Conservation (phyloP, 2,888 invertebrate genomes). For the Luperina nickerlii region DNA sequence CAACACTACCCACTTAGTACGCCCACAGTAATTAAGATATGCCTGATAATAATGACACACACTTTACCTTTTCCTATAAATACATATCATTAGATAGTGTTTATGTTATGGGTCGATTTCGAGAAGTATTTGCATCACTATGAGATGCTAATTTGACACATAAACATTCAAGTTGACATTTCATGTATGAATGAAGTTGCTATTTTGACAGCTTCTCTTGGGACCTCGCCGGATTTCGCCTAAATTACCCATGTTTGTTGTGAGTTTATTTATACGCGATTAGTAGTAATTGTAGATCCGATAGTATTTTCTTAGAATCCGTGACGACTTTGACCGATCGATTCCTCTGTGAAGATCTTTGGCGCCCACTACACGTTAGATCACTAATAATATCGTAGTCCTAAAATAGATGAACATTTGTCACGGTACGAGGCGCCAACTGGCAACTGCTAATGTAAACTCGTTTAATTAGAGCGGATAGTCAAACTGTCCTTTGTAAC, state of each 20-base stretch:
- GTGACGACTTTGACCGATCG: constrained; percentile 39
- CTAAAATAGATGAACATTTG: constrained; percentile 61
- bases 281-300: constrained; percentile 23
- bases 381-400: constrained; percentile 54
- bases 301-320: constrained; percentile 43
- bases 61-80: too few relatives aligned
- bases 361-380: constrained; percentile 50
- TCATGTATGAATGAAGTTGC: not conserved
- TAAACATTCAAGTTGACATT: constrained; percentile 14
- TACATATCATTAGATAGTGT: constrained; percentile 9
- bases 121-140: not conserved
- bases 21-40: too few relatives aligned
- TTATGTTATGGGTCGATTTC: not conserved
- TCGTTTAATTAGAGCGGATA: constrained; percentile 49
- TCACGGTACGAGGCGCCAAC: constrained; percentile 60
- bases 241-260: not conserved
- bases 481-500: constrained; percentile 21
- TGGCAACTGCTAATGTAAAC: constrained; percentile 60
- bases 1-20: too few relatives aligned
- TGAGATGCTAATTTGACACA: constrained; percentile 2
- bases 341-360: constrained; percentile 46
- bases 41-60: too few relatives aligned
- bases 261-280: constrained; percentile 8
- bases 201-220: not conserved
- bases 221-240: not conserved